Percentiles rank a stretch among this genome's conserved stretches.
Conservation (phyloP, 1,140 invertebrate genomes). For the Aradophagus sp. region DNA sequence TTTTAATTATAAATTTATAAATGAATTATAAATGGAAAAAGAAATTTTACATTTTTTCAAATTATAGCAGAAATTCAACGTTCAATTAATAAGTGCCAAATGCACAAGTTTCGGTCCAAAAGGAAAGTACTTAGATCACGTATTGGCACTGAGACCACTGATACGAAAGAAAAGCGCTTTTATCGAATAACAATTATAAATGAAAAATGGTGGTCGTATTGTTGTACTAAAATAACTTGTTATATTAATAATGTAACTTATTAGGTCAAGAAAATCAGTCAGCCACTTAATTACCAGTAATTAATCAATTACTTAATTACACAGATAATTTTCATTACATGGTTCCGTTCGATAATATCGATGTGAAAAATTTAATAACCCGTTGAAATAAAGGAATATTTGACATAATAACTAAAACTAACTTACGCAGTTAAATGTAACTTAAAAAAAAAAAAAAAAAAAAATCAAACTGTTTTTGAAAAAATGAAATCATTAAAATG, state of each 20-base stretch:
- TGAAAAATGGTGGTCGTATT: constrained; percentile 54
- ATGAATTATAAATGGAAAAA: background rate
- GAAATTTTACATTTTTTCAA: too few species aligned
- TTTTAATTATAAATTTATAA: background rate
- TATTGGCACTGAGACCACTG: constrained; percentile 47
- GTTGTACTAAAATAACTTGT: too few species aligned
- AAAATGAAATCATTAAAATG: constrained; percentile 43
- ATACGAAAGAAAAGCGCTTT: constrained; percentile 54
- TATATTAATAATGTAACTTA: too few species aligned
- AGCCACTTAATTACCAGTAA: constrained; percentile 31
- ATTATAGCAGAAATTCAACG: too few species aligned
- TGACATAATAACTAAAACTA: constrained; percentile 17
- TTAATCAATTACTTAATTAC: constrained; percentile 42
- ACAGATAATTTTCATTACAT: too few species aligned
- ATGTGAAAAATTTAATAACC: constrained; percentile 42
- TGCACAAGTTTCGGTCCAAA: constrained; percentile 50
- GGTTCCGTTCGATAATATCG: too few species aligned
- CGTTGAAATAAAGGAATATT: background rate
- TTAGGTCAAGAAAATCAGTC: constrained; percentile 48
- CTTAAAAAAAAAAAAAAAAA: too few species aligned
- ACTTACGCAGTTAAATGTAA: too few species aligned
- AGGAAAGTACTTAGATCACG: constrained; percentile 53
- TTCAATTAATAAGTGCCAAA: constrained; percentile 51
- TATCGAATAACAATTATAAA: constrained; percentile 53
- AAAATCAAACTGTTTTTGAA: constrained; percentile 18